These are phyloP conservation scores for Masnerella sp. DNA, from an alignment of 2,888 invertebrate species.

Conservation along the genomic window DNA sequence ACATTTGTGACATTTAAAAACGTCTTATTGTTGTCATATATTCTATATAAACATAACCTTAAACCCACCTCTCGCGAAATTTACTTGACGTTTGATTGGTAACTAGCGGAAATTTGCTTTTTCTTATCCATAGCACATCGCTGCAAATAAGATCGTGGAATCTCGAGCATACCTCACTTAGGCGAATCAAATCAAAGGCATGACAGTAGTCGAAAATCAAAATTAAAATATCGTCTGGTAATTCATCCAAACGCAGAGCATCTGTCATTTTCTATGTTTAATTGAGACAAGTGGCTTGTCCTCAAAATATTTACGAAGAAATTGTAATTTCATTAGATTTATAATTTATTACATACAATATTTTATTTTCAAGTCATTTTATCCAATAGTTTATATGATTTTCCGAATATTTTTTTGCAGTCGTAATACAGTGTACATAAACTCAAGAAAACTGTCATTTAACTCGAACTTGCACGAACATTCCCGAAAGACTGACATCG, in stretches of 20 bases:
- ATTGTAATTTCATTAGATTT: conserved; percentile 13
- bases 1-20: conserved; percentile 6
- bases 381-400: conserved; percentile 2
- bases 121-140: conserved; percentile 74
- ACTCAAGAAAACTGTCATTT: conserved; percentile 19
- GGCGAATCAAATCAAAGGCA: conserved; percentile 78
- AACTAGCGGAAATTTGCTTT: conserved; percentile 69
- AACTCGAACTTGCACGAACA: conserved; percentile 35
- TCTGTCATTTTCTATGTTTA: conserved; percentile 68
- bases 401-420: not conserved
- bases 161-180: conserved; percentile 78
- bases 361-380: conserved; percentile 8
- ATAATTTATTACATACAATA: conserved; percentile 4
- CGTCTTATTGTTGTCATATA: not conserved
- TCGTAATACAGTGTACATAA: not conserved
- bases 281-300: conserved; percentile 10
- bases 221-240: conserved; percentile 79
- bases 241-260: conserved; percentile 68
- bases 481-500: conserved; percentile 29
- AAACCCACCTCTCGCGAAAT: conserved; percentile 69
- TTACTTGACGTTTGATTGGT: conserved; percentile 73
- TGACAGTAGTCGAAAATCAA: conserved; percentile 80
- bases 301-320: not conserved
- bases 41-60: conserved; percentile 62
- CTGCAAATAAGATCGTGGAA: conserved; percentile 78